Evolutionary conservation across 2,797 vertebrate species (phyloP).

Genomic region (Myotis pilosus): DNA sequence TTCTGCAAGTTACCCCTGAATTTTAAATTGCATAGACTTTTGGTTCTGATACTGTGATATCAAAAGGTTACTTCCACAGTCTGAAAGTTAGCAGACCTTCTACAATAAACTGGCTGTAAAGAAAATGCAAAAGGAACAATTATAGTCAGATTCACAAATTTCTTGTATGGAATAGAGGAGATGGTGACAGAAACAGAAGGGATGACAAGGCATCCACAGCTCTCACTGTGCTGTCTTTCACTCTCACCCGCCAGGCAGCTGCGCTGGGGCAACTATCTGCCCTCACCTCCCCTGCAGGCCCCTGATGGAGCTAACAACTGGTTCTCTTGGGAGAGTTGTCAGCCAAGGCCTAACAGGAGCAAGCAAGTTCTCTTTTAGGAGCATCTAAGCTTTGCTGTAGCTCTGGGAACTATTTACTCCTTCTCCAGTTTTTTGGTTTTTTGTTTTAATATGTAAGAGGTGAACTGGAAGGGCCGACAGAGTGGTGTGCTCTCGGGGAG

Average conservation of each 20-base stretch:
- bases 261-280: conserved; percentile 38
- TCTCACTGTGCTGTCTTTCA: background rate
- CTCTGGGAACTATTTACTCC: conserved; percentile 67
- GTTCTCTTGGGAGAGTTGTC: background rate
- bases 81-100: conserved; percentile 13
- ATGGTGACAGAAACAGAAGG: background rate
- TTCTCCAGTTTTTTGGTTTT: conserved; percentile 71
- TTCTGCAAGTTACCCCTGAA: background rate
- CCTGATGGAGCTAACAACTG: background rate
- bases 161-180: background rate
- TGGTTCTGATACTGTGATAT: background rate
- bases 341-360: background rate
- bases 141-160: background rate
- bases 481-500: background rate
- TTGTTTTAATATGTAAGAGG: conserved; percentile 68
- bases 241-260: background rate
- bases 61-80: background rate
- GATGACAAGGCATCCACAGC: background rate
- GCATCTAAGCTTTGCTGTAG: conserved; percentile 58
- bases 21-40: background rate
- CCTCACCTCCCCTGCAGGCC: conserved; percentile 23
- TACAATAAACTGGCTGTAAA: background rate
- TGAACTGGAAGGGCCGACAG: conserved; percentile 64
- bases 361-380: conserved; percentile 27
- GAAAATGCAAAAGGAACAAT: background rate